These are phyloP conservation scores for Protophormia terraenovae DNA, from an alignment of 2,888 invertebrate species.

Conservation along the genomic window DNA sequence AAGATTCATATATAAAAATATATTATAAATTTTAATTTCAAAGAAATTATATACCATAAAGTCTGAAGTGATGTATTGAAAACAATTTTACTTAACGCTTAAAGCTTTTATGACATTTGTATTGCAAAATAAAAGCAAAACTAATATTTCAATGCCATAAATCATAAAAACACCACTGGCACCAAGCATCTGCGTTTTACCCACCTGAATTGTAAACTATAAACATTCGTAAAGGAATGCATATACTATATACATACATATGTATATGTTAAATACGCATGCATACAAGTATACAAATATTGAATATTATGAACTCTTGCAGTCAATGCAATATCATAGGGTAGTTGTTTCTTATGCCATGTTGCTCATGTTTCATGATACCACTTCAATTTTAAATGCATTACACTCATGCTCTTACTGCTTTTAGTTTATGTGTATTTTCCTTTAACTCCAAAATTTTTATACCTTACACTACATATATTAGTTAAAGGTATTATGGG, in stretches of 20 bases:
- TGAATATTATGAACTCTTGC: background rate
- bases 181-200: constrained; percentile 70
- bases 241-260: background rate
- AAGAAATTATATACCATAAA: constrained; percentile 21
- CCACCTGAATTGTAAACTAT: constrained; percentile 53
- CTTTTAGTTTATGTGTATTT: constrained; percentile 17
- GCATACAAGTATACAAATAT: constrained; percentile 1
- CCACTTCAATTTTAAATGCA: constrained; percentile 65
- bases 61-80: constrained; percentile 35
- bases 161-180: constrained; percentile 75
- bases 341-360: constrained; percentile 45
- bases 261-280: background rate
- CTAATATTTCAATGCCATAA: constrained; percentile 79
- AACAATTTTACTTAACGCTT: constrained; percentile 45
- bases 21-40: constrained; percentile 37
- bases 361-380: constrained; percentile 56
- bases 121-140: constrained; percentile 76
- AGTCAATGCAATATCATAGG: background rate
- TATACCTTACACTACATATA: constrained; percentile 20
- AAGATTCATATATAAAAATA: background rate
- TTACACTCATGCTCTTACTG: constrained; percentile 44
- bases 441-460: background rate
- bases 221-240: background rate
- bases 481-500: too few relatives aligned
- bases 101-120: constrained; percentile 57